Base-by-base conservation (phyloP, 2,797 vertebrate species). In the Simalia tracyae region DNA sequence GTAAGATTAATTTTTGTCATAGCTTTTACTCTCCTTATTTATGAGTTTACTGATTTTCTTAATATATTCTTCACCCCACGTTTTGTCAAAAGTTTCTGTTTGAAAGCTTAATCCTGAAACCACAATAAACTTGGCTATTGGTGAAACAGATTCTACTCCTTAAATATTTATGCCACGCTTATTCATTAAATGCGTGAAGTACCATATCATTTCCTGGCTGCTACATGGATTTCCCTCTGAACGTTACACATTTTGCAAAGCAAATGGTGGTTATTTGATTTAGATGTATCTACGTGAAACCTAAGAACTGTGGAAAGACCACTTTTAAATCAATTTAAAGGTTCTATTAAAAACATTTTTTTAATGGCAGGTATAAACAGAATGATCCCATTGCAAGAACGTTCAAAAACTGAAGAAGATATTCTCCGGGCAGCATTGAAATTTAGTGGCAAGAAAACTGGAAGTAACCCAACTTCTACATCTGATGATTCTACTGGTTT, bases 401-500 rank as follows among this genome's bases (percentile, higher is more conserved):
- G 99, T 59, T 99, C 99, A 59, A 98, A 97, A 95, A 99, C 99
- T 0, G 99, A 99, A 96, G 99, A 99, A 95, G 99, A 99, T 96
- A 99, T 99, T 91, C 98, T 99, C 54, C 97, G 98, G 0, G 99
- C 99, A 0, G 99, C 99, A 0, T 97, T 99, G 60, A 98, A 96
- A 90, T 98, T 97, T 0, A 97, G 97, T 24, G 89, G 94, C 93
- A 98, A 95, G 96, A 98, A 94, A 94, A 60, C 96, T 0, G 97
- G 96, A 31, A 99, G 99, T 59, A 98, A 99, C 14, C 98, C 98
- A 0, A 93, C 99, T 5, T 99, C 99, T 0, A 97, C 98, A 91
- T 99, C 98, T 0, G 99, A 99, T 7, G 98, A 99, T 72, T 99
- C 99, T 87, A 98, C 98, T 0, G 98, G 98, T 0, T 97, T 99